Evolutionary conservation across 2,113 vertebrate genomes (phyloP).

Genomic region (Todiramphus chloris): DNA sequence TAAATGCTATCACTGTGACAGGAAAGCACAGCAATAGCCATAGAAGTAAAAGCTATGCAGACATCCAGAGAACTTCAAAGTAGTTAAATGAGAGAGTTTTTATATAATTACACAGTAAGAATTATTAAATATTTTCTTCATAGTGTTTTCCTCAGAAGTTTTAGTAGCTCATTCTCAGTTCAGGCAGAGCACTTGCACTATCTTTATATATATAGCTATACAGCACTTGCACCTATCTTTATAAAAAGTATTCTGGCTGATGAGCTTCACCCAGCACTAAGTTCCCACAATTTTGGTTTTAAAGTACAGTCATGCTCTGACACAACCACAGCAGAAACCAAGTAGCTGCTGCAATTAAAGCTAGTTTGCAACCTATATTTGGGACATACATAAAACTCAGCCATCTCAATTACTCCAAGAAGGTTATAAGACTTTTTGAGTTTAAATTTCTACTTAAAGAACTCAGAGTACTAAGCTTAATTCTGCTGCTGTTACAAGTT

Average conservation of each 20-base stretch:
- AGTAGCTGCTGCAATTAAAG: not conserved
- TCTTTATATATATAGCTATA: not conserved
- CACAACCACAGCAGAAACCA: not conserved
- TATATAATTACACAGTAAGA: not conserved
- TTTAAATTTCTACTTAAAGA: not conserved
- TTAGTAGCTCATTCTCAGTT: not conserved
- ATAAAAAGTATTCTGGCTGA: not conserved
- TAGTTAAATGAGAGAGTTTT: not conserved
- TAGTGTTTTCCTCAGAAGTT: not conserved
- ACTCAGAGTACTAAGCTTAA: not conserved
- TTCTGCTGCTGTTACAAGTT: not conserved
- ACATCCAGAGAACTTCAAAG: not conserved
- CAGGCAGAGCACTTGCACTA: not conserved
- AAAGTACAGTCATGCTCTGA: not conserved
- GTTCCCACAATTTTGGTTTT: not conserved
- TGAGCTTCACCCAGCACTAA: not conserved
- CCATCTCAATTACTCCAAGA: not conserved
- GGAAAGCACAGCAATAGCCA: not conserved
- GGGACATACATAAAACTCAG: not conserved
- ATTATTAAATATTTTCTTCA: not conserved
- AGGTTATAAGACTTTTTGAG: not conserved
- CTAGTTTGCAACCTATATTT: not conserved
- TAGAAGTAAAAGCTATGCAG: not conserved
- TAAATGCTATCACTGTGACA: fast-evolving
- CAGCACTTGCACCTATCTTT: not conserved